Conservation (phyloP, 2,888 invertebrate species). For the Chelonus formosanus region DNA sequence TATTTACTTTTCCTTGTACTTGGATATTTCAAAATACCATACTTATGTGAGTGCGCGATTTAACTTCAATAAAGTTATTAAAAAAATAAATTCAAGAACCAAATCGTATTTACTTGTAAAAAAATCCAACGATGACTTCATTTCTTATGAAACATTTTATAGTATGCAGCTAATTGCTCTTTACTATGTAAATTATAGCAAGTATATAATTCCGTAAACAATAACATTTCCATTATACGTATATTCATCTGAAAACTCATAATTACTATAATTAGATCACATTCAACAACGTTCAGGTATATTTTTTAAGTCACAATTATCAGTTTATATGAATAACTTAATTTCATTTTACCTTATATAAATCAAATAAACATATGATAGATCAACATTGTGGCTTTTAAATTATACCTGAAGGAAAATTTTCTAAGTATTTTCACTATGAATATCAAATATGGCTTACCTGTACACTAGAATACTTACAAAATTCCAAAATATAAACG, state of each 20-base stretch:
- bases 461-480: constrained; percentile 56
- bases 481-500: constrained; percentile 24
- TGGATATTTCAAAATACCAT: too few species aligned
- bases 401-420: constrained; percentile 5
- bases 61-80: too few species aligned
- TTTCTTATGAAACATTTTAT: too few species aligned
- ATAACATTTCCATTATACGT: neutral
- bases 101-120: too few species aligned
- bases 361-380: neutral
- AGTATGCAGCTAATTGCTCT: too few species aligned
- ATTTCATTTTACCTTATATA: neutral
- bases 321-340: neutral
- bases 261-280: constrained; percentile 46
- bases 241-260: constrained; percentile 52
- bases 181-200: too few species aligned
- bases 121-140: too few species aligned
- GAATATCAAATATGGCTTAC: constrained; percentile 45
- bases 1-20: too few species aligned
- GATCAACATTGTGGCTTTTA: neutral
- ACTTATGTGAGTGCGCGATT: too few species aligned
- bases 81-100: too few species aligned
- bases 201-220: constrained; percentile 1
- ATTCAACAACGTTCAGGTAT: constrained; percentile 14
- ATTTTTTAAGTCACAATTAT: constrained; percentile 9
- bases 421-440: neutral